phyloP scores from a whole-genome alignment of 2,113 vertebrate species.

The Callaeas wilsoni region DNA sequence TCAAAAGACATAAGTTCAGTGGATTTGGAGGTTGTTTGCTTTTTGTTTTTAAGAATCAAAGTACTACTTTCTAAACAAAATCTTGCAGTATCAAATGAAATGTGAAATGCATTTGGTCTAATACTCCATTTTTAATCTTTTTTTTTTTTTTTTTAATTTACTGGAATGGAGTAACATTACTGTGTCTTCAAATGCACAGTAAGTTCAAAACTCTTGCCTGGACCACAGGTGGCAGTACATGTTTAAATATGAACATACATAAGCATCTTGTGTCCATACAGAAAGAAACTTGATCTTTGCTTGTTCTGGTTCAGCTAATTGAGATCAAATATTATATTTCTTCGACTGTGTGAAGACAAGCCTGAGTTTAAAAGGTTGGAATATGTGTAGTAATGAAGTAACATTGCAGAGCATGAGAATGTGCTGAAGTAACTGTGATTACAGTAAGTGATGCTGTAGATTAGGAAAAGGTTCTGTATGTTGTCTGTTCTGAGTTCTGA shows the following conservation, averaged over 20 bases:
- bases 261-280: not conserved
- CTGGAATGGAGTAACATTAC: not conserved
- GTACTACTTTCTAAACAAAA: not conserved
- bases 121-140: not conserved
- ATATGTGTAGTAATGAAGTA: not conserved
- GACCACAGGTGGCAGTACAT: constrained; percentile 22
- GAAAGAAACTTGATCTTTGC: not conserved
- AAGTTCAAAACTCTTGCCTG: not conserved
- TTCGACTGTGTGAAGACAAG: not conserved
- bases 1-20: not conserved
- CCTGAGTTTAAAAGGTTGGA: not conserved
- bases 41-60: not conserved
- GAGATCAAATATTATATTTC: not conserved
- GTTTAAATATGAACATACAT: not conserved
- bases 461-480: not conserved
- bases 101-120: not conserved
- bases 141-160: not conserved
- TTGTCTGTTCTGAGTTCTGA: not conserved
- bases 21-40: not conserved
- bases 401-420: not conserved
- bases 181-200: not conserved
- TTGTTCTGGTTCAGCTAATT: not conserved
- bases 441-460: not conserved
- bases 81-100: not conserved
- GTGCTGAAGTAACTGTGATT: not conserved